These are phyloP conservation scores for Dione vanillae DNA, from an alignment of 2,888 invertebrate genomes.

Conservation along the genomic window DNA sequence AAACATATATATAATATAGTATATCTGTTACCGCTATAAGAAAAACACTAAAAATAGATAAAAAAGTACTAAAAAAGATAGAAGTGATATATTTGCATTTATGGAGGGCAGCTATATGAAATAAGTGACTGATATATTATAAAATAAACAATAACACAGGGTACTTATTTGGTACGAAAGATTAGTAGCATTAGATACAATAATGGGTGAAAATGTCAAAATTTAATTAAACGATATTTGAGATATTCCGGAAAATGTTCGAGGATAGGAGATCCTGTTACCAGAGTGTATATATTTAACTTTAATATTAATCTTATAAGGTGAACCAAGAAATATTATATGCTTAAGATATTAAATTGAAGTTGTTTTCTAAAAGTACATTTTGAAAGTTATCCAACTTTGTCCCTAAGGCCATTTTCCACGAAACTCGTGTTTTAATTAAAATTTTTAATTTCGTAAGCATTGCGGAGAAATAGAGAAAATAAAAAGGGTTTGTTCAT, in stretches of 20 bases:
- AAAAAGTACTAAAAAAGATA: no score
- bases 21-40: no score
- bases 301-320: not conserved
- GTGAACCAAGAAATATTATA: not conserved
- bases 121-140: no score
- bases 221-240: no score
- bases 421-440: constrained; percentile 37
- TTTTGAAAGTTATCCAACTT: constrained; percentile 25
- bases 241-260: not conserved
- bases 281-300: not conserved
- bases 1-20: no score
- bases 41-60: no score
- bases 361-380: constrained; percentile 17
- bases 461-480: constrained; percentile 32
- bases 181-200: no score
- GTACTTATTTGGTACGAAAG: no score
- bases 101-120: no score
- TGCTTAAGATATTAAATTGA: not conserved
- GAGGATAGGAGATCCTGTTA: not conserved
- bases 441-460: constrained; percentile 41
- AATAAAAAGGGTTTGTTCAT: constrained; percentile 45
- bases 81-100: no score
- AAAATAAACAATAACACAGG: no score
- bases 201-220: no score
- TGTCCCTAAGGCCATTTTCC: constrained; percentile 25